Base-by-base conservation (phyloP, 2,888 invertebrate species). In the Dryocosmus kuriphilus region DNA sequence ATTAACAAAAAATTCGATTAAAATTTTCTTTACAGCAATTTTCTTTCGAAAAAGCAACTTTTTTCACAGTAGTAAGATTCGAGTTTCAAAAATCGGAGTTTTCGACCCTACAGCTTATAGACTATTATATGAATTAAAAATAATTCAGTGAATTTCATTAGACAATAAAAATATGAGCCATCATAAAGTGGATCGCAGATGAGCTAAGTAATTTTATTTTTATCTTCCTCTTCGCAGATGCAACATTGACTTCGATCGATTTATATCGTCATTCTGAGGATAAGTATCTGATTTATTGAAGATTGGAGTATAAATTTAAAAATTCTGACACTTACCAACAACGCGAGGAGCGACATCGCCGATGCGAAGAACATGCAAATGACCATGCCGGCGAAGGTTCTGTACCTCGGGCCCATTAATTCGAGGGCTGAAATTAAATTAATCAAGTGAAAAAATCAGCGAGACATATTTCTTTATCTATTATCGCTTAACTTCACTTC, bases 361-460 rank as follows among this genome's bases (percentile, higher is more conserved):
- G 93, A 91, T 1, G 95, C 94, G 83, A 95, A 95, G 85, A 95
- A 92, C 93, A 94, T 94, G 71, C 94, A 94, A 16, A 95, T 94
- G 55, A 94, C 93, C 85, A 95, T 94, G 62, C 95, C 95, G 32
- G 94, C 93, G 87, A 94, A 93, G 51, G 94, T 94, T 79, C 95
- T 92, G 73, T 93, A 93, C 11, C 92, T 92, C 1, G 94, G 94
- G 0, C 94, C 95, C 94, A 95, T 95, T 80, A 95, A 87, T 84
- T 95, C 95, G 83, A 95, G 89, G 2, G 92, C 93, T 93, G 82
- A 55, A 88, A 76, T 19, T 62, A 61, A 51, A 35, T 61, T 62
- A 62, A 62, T 19, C 19, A 24, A 16, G 24, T 71, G 35, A 51
- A 19, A 77, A 74, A 74, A 74, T 57, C 19, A 35, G 51, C 19